Base-by-base conservation (phyloP, 1,140 invertebrate genomes). In the Pogonus chalceus region DNA sequence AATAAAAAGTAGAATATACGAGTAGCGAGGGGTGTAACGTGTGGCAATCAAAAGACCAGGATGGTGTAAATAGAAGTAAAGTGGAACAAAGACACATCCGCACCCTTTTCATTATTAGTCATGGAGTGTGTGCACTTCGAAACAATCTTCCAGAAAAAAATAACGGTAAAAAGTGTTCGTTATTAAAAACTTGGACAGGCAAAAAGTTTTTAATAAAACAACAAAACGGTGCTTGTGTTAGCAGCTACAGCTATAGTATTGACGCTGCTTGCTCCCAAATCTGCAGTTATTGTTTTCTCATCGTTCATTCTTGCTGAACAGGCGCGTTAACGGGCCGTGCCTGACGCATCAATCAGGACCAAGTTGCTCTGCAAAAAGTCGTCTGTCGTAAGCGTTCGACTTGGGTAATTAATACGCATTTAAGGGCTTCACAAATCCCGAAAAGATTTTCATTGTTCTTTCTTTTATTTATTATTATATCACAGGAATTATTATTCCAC, bases 141-240 rank as follows among this genome's bases (percentile, higher is more conserved):
- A 43, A 43, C 37, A 9, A 43, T 43, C 37, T 43, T 43, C 7
- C 18, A 7, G 37, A 43, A 43, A 43, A 43, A 31, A 43, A 43
- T 43, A 43, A 43, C 37, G 18, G 37, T 16, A 43, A 43, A 43
- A 43, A 9, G 37, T 43, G 18, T 9, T 16, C 18, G 7, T 43
- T 43, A 43, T 43, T 43, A 43, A 43, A 43, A 43, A 43, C 37
- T 43, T 43, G 37, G 37, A 43, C 18, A 43, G 18, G 37, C 37
- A 43, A 43, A 43, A 43, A 43, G 37, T 43, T 43, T 43, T 43
- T 12, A 43, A 12, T 12, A 43, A 43, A 43, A 31, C 26, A 18
- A 18, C 37, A 43, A 4, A 43, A 18, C 37, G 37, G 37, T 31
- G 26, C 26, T 31, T 31, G 26, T 31, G 26, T 31, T 31, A 7